A percentile compares a stretch with the other conserved stretches of the same genome.
Evolutionary conservation across 2,888 invertebrate genomes (phyloP).

Genomic region (Acrobeloides nanus): DNA sequence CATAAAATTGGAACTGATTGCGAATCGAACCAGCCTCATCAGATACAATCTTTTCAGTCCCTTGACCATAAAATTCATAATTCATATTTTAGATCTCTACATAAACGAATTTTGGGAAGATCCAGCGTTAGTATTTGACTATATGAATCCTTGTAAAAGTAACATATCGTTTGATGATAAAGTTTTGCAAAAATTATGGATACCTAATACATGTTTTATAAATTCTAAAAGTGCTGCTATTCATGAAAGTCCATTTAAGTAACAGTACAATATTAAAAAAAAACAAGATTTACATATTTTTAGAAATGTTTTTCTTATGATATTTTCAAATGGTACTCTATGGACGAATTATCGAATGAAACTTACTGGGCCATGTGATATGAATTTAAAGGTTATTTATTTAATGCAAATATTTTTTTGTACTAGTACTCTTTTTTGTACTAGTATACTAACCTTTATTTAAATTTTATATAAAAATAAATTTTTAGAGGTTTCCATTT

Average conservation of each 20-base stretch:
- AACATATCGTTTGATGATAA: conserved; percentile 53
- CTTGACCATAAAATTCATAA: background rate
- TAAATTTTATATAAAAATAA: conserved; percentile 4
- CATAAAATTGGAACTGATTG: background rate
- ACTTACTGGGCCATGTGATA: conserved; percentile 51
- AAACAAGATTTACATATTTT: conserved; percentile 9
- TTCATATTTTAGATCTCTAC: conserved; percentile 43
- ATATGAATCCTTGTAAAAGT: conserved; percentile 52
- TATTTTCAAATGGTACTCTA: conserved; percentile 51
- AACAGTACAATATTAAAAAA: background rate
- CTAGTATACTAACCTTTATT: background rate
- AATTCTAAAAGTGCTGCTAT: conserved; percentile 52
- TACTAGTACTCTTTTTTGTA: background rate
- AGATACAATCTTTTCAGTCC: too few species aligned
- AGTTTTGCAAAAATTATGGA: conserved; percentile 49
- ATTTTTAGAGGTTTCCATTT: conserved; percentile 34
- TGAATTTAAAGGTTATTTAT: conserved; percentile 38
- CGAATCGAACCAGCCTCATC: background rate
- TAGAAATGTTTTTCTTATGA: conserved; percentile 52
- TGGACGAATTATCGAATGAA: conserved; percentile 53
- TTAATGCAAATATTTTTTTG: conserved; percentile 1
- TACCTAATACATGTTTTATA: conserved; percentile 37
- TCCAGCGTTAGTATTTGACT: conserved; percentile 46
- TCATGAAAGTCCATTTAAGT: conserved; percentile 50
- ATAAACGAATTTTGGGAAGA: conserved; percentile 54